phyloP scores from a whole-genome alignment of 2,888 invertebrate species.

The Formica aserva region DNA sequence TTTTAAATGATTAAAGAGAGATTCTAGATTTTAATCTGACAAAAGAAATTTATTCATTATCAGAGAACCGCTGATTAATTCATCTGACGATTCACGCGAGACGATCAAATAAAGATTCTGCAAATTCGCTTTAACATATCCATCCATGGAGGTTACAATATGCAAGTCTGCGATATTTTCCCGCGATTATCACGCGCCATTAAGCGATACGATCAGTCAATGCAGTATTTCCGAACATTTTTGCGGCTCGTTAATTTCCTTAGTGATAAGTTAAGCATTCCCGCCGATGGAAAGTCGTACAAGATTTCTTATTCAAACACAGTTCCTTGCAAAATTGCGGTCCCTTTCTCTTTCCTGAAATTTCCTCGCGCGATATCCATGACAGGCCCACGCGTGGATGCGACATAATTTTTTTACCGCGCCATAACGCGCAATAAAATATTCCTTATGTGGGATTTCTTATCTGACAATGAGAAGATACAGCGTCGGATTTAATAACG shows the following conservation, averaged over 20 bases:
- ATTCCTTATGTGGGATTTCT: conserved; percentile 40
- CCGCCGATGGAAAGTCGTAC: background rate
- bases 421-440: conserved; percentile 43
- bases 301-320: conserved; percentile 29
- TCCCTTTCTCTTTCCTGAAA: background rate
- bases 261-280: background rate
- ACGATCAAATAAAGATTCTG: conserved; percentile 2
- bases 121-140: conserved; percentile 9
- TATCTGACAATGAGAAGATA: conserved; percentile 33
- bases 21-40: background rate
- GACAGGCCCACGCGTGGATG: background rate
- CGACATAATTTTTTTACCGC: conserved; percentile 41
- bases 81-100: background rate
- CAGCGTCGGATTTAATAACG: conserved; percentile 49
- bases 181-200: conserved; percentile 29
- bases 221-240: conserved; percentile 10
- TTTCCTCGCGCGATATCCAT: conserved; percentile 32
- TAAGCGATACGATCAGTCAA: conserved; percentile 45
- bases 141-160: background rate
- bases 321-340: background rate
- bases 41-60: background rate
- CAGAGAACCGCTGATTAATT: conserved; percentile 4
- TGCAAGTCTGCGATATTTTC: background rate
- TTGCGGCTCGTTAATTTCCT: conserved; percentile 42
- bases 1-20: background rate